These are phyloP conservation scores for Rhinopomastus cyanomelas DNA, from an alignment of 2,113 vertebrate species.

Conservation along the genomic window DNA sequence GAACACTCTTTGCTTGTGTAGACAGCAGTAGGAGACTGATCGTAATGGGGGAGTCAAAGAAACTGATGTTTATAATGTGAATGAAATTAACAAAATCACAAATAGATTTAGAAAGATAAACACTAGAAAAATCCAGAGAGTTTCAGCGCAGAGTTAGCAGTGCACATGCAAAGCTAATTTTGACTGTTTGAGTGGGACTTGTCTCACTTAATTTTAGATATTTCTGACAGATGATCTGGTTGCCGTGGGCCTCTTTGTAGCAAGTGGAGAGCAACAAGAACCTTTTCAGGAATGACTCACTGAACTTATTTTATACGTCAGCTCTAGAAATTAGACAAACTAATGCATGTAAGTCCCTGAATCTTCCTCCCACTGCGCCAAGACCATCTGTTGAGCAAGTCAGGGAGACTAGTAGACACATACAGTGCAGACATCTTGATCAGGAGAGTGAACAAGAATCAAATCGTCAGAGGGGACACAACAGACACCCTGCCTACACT, in stretches of 20 bases:
- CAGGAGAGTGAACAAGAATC: fast-evolving
- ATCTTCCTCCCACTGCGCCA: neutral
- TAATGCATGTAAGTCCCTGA: neutral
- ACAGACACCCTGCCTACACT: neutral
- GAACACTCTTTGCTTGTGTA: neutral
- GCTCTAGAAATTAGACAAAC: neutral
- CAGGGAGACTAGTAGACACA: neutral
- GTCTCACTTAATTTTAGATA: constrained; percentile 27
- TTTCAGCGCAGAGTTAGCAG: neutral
- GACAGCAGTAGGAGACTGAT: neutral
- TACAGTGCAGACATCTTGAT: neutral
- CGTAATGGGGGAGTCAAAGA: neutral
- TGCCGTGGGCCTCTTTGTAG: neutral
- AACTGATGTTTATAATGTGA: neutral
- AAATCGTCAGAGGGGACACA: neutral
- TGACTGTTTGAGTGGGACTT: constrained; percentile 4
- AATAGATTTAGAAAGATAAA: neutral
- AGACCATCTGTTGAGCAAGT: neutral
- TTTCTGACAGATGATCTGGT: neutral
- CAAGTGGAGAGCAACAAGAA: neutral
- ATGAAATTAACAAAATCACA: neutral
- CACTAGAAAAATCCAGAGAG: neutral
- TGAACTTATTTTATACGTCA: constrained; percentile 17
- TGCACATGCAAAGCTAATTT: constrained; percentile 11
- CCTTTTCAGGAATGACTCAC: constrained; percentile 9